Base-by-base conservation (phyloP, 2,113 vertebrate genomes). In the Astatoreochromis straeleni region DNA sequence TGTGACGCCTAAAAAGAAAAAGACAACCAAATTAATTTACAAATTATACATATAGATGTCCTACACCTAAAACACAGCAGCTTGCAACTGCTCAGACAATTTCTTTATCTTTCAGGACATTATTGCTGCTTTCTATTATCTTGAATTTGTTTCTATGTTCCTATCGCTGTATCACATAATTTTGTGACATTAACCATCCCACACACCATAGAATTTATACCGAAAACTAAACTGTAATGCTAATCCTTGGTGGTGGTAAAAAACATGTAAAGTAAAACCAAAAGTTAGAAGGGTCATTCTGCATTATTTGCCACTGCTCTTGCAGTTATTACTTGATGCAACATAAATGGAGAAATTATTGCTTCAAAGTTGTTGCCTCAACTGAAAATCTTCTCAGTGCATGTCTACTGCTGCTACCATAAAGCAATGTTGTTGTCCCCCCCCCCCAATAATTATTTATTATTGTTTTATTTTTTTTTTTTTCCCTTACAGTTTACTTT, bases 1-100 rank as follows among this genome's bases (percentile, higher is more conserved):
- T 45, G 5, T 8, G 14, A 93, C 8, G 4, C 60, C 95, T 95
- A 9, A 40, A 35, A 89, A 49, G 73, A 85, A 45, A 16, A 82
- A 57, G 13, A 80, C 5, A 51, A 5, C 11, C 13, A 86, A 82
- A 79, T 80, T 2, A 75, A 70, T n/a, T 40, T n/a, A 31, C 7
- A 57, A 5, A 68, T 70, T 42, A 42, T 33, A 45, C 5, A 80
- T 21, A 33, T 42, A 78, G 4, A 12, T n/a, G 10, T 51, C 10
- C 26, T 78, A 51, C 26, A 1, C 45, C 70, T 49, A 49, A 78
- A 78, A 49, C 40, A 47, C 3, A 63, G 14, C 40, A 53, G 24
- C 19, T 81, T 7, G 3, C 16, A 53, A 26, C 19, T 19, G 21
- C 26, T 60, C 16, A 33, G 2, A 29, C 26, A 3, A 53, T 54